These are phyloP conservation scores for Scolopax bukidnonensis DNA, from an alignment of 2,797 vertebrate genomes.

Conservation along the genomic window DNA sequence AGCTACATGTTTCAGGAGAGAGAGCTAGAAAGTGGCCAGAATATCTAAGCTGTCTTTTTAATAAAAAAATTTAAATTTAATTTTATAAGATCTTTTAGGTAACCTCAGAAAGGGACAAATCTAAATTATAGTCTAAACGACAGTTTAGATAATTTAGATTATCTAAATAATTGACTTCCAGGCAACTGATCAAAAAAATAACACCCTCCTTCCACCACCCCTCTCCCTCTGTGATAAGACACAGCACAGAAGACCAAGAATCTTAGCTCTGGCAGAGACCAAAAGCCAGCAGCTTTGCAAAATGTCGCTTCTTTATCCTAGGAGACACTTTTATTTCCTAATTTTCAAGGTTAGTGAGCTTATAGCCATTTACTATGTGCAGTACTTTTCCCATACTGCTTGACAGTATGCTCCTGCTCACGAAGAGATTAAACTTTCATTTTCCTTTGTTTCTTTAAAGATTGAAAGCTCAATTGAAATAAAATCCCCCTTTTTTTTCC, in stretches of 20 bases:
- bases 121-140: neutral
- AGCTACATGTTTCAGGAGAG: neutral
- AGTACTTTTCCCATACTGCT: neutral
- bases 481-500: fast-evolving
- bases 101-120: neutral
- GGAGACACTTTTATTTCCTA: neutral
- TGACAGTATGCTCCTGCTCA: neutral
- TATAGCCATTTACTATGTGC: neutral
- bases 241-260: neutral
- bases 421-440: neutral
- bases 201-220: fast-evolving
- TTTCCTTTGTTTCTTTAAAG: neutral
- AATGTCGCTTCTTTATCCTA: neutral
- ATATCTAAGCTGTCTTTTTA: neutral
- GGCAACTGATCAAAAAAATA: neutral
- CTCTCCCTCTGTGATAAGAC: neutral
- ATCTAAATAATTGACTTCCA: neutral
- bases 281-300: neutral
- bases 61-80: neutral
- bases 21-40: neutral
- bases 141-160: neutral
- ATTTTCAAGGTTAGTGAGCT: neutral
- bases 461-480: neutral
- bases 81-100: neutral
- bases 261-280: neutral